Base-by-base conservation (phyloP, 2,888 invertebrate genomes). In the Nomada goodeniana region DNA sequence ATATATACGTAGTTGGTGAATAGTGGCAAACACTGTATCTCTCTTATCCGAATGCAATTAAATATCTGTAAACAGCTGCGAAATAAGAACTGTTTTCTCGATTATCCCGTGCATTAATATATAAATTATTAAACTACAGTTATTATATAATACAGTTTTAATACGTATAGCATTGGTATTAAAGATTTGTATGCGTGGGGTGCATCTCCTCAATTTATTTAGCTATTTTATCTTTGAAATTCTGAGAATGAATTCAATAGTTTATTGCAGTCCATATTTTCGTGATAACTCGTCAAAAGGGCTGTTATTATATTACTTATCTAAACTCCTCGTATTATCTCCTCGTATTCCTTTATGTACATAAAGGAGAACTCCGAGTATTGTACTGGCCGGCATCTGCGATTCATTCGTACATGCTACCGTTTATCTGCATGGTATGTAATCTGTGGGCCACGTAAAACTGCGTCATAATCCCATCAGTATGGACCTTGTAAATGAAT, bases 391-490 rank as follows among this genome's bases (percentile, higher is more conserved):
- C 57, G 57, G 23, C 59, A 70, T 73, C 72, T 63, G 53, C 61
- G 50, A 81, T 75, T 72, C 63, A 69, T 82, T 69, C 53, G 44
- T 67, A 53, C 60, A 57, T 63, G 75, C 50, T 68, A 68, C 36
- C 73, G 42, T 80, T 76, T 82, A 80, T 79, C 63, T 59, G n/a
- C 20, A 57, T 42, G n/a, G 64, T 59, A n/a, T 75, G 52, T 63
- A 74, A 60, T 67, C 65, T 63, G 67, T 68, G 63, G 82, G 53
- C 84, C 85, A 64, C 76, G 73, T 81, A 68, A 36, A 61, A 80
- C 88, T 88, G 82, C 83, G 83, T 88, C 88, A 88, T 59, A 79
- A 79, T 77, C 74, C 71, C 63, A 82, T 72, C 77, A 70, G 53
- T 52, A 47, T 36, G 80, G 72, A 52, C 80, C 80, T 78, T 80